These are phyloP conservation scores for Sitophilus oryzae DNA, from an alignment of 1,140 invertebrate genomes.

Conservation along the genomic window DNA sequence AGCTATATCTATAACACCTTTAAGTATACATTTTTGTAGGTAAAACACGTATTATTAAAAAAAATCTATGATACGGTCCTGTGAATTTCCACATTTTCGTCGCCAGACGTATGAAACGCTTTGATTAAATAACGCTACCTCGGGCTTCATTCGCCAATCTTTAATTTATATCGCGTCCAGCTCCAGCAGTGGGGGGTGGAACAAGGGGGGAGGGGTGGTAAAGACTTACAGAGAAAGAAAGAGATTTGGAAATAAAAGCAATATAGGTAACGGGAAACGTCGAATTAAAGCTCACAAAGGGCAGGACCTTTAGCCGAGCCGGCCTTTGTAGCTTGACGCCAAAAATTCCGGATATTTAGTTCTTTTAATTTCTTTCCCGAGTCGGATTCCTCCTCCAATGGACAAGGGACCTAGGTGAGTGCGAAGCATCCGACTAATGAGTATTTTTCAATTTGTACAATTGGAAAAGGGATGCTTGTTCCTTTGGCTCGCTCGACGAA, in stretches of 20 bases:
- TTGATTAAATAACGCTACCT: neutral
- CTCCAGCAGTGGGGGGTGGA: neutral
- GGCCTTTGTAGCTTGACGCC: constrained; percentile 21
- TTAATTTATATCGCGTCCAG: neutral
- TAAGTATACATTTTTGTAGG: no score
- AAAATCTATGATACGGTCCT: no score
- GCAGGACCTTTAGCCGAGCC: neutral
- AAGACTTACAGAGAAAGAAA: neutral
- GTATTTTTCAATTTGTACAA: constrained; percentile 45
- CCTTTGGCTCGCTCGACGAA: no score
- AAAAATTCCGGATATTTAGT: constrained; percentile 24
- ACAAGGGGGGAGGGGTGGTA: neutral
- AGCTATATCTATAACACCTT: no score
- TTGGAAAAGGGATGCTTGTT: constrained; percentile 9
- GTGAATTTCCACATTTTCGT: no score
- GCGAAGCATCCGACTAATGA: constrained; percentile 44
- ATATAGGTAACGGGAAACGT: constrained; percentile 17
- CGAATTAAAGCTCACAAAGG: constrained; percentile 14
- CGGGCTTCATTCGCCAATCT: neutral
- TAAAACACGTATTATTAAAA: no score
- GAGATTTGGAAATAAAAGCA: constrained; percentile 13
- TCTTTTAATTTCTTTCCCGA: constrained; percentile 20
- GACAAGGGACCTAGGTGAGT: constrained; percentile 35
- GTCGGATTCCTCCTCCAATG: constrained; percentile 10
- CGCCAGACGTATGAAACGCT: neutral